Evolutionary conservation across 2,888 invertebrate genomes (phyloP).

Genomic region (Nomada lathburiana): DNA sequence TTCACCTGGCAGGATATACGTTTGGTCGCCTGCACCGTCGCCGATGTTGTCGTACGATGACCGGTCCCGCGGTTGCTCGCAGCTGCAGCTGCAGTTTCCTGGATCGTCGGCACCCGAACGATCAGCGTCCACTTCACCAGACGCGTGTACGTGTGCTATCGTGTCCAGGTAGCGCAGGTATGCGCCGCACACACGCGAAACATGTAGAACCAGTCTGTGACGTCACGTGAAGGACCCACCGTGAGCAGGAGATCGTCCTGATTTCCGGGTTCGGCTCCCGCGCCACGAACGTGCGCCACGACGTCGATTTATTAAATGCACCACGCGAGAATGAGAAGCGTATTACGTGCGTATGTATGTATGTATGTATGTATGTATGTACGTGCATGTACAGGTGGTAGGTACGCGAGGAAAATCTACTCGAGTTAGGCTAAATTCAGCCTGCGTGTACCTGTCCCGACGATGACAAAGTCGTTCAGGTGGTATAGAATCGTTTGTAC

Average conservation of each 20-base stretch:
- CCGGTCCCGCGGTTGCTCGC: slow-evolving; percentile 54
- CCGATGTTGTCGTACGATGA: slow-evolving; percentile 55
- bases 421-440: slow-evolving; percentile 54
- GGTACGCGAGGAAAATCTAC: neutral
- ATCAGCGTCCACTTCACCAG: slow-evolving; percentile 1
- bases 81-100: slow-evolving; percentile 71
- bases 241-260: slow-evolving; percentile 66
- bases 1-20: slow-evolving; percentile 61
- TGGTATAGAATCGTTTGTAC: neutral
- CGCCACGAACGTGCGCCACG: slow-evolving; percentile 59
- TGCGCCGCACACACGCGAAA: slow-evolving; percentile 35
- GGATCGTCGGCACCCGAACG: slow-evolving; percentile 62
- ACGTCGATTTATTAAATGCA: slow-evolving; percentile 65
- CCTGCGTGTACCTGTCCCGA: slow-evolving; percentile 42
- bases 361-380: too few species aligned
- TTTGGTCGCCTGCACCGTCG: slow-evolving; percentile 57
- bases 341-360: too few species aligned
- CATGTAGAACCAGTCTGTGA: slow-evolving; percentile 72
- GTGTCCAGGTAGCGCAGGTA: slow-evolving; percentile 25
- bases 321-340: neutral
- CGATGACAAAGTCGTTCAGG: slow-evolving; percentile 47
- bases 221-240: slow-evolving; percentile 69
- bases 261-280: slow-evolving; percentile 78
- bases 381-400: too few species aligned
- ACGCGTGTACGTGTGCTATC: neutral